These are phyloP conservation scores for Plebejus anna DNA, from an alignment of 2,888 invertebrate species.

Conservation along the genomic window DNA sequence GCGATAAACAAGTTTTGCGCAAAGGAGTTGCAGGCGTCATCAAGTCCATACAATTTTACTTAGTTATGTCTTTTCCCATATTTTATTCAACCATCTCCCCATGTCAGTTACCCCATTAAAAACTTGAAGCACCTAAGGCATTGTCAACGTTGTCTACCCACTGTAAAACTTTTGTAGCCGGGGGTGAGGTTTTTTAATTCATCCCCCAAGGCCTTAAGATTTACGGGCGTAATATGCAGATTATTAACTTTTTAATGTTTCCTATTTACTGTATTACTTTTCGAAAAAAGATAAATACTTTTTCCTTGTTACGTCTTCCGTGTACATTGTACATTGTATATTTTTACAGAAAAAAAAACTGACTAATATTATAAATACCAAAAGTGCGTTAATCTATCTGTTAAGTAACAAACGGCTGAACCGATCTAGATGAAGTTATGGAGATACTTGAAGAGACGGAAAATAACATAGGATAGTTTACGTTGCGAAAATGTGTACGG, in stretches of 20 bases:
- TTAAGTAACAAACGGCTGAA: background rate
- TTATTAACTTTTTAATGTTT: conserved; percentile 15
- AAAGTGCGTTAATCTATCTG: no score
- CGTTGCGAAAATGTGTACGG: no score
- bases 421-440: no score
- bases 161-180: background rate
- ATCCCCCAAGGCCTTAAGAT: background rate
- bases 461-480: no score
- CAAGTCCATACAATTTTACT: no score
- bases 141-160: background rate
- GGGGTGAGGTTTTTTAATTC: background rate
- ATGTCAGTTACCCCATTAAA: background rate
- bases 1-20: no score
- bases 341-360: background rate
- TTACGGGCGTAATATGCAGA: conserved; percentile 5
- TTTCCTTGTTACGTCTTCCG: background rate
- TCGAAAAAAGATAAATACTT: background rate
- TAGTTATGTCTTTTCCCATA: background rate
- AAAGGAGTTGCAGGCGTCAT: no score
- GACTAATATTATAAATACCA: background rate
- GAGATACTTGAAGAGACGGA: no score
- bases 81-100: background rate
- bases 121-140: conserved; percentile 2
- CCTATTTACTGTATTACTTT: background rate
- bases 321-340: background rate